Evolutionary conservation across 2,797 vertebrate species (phyloP).

Genomic region (Tapirus indicus): DNA sequence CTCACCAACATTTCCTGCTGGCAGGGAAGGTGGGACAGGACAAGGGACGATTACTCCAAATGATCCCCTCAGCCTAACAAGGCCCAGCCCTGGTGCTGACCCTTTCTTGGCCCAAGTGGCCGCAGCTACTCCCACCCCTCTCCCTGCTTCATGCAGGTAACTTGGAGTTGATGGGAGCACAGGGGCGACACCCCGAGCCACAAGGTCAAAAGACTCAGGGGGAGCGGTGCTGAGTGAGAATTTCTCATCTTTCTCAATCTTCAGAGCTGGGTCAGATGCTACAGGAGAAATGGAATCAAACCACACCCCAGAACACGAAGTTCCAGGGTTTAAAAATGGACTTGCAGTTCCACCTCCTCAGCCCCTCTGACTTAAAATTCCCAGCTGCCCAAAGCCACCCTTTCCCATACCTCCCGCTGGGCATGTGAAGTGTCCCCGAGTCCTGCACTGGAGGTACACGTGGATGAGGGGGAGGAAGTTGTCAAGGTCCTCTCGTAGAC

Average conservation of each 20-base stretch:
- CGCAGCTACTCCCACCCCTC: not conserved
- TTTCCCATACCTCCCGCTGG: constrained; percentile 88
- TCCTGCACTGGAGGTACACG: constrained; percentile 88
- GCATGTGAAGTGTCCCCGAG: constrained; percentile 83
- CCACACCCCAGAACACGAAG: accelerated
- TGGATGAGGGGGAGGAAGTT: constrained; percentile 90
- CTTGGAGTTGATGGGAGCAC: accelerated
- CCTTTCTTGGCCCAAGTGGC: not conserved
- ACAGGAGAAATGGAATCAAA: not conserved
- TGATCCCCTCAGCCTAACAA: not conserved
- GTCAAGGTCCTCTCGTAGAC: constrained; percentile 84
- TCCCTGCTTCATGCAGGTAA: not conserved
- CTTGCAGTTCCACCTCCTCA: not conserved
- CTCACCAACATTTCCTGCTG: accelerated
- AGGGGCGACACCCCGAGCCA: not conserved
- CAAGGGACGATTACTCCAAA: accelerated
- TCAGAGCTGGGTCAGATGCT: not conserved
- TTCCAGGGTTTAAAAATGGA: not conserved
- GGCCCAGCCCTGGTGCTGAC: accelerated
- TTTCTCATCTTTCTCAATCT: not conserved
- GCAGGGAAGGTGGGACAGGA: accelerated
- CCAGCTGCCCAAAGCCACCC: not conserved
- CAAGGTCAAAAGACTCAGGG: no score
- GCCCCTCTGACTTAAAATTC: accelerated
- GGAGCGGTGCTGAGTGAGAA: not conserved